phyloP scores from a whole-genome alignment of 2,797 vertebrate genomes.

The Phrynocephalus forsythii region DNA sequence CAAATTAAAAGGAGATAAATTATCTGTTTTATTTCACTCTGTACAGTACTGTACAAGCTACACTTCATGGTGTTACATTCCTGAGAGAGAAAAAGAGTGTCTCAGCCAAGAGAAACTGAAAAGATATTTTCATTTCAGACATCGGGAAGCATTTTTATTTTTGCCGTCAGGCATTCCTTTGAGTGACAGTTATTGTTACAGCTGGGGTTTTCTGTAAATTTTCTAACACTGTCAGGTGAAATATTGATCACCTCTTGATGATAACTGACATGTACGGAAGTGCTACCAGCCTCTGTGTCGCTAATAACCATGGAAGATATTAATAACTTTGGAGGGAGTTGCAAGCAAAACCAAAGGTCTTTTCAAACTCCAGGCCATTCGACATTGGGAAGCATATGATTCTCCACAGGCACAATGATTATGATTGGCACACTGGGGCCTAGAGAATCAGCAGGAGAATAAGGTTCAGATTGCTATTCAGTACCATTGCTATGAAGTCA shows the following conservation, averaged over 20 bases:
- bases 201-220: background rate
- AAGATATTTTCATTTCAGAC: background rate
- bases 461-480: accelerated
- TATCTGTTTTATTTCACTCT: background rate
- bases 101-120: background rate
- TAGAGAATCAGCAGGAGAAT: background rate
- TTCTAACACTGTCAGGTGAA: slow-evolving; percentile 43
- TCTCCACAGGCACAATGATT: background rate
- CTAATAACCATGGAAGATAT: slow-evolving; percentile 42
- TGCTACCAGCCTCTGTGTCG: slow-evolving; percentile 12
- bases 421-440: background rate
- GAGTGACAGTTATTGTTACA: slow-evolving; percentile 14
- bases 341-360: slow-evolving; percentile 26
- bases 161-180: slow-evolving; percentile 23
- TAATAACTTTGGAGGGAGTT: slow-evolving; percentile 17
- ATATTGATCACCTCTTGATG: slow-evolving; percentile 43
- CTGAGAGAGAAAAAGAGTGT: background rate
- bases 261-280: background rate
- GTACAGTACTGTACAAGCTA: background rate
- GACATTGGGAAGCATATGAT: background rate
- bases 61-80: background rate
- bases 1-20: background rate
- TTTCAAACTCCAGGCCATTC: background rate
- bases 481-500: background rate
- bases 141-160: background rate